Evolutionary conservation across 2,888 invertebrate species (phyloP), one percentile per base, ranked within the genome.

Genomic region (Hirtodrosophila cameraria): DNA sequence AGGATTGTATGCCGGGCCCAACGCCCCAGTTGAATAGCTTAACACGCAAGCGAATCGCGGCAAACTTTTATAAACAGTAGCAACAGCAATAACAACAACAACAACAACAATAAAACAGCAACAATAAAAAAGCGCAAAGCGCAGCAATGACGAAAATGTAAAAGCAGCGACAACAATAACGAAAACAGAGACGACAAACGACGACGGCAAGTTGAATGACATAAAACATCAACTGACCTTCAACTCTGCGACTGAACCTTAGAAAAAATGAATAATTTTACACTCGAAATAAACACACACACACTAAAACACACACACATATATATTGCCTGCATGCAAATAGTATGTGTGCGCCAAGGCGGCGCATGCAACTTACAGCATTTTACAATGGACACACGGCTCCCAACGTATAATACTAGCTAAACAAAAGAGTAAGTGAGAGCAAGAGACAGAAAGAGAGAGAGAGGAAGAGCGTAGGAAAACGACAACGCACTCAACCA

Each of bases 211-310:
- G 90, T 90, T 90, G 90, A 90, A 90, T 90, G 90, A 90, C 90
- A 90, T 90, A 90, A 90, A 90, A 89, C 89, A 89, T 88, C 88
- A 85, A 89, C 90, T 90, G 90, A 90, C 90, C 90, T 90, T 90
- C 90, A 90, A 90, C 90, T 90, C 89, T 87, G 85, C 77, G 88
- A 89, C 89, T 90, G 90, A 90, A 90, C 90, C 89, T 88, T 88
- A 88, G 88, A 89, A 81, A 85, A 83, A 88, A 89, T 85, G 89
- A 88, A 89, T 86, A 87, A 89, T 89, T 89, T 89, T 82, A 88
- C 84, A 83, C 76, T 86, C 81, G 61, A 85, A 59, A 39, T 69
- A 55, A 69, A 61, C 48, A 65, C 46, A 54, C 33, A 49, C 27
- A 48, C 28, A 35, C 46, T 48, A 55, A 48, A 11, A 42, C 45